A percentile compares a stretch with the other conserved stretches of the same genome.
Evolutionary conservation across 2,797 vertebrate genomes (phyloP).

Genomic region (Thunnus albacares): DNA sequence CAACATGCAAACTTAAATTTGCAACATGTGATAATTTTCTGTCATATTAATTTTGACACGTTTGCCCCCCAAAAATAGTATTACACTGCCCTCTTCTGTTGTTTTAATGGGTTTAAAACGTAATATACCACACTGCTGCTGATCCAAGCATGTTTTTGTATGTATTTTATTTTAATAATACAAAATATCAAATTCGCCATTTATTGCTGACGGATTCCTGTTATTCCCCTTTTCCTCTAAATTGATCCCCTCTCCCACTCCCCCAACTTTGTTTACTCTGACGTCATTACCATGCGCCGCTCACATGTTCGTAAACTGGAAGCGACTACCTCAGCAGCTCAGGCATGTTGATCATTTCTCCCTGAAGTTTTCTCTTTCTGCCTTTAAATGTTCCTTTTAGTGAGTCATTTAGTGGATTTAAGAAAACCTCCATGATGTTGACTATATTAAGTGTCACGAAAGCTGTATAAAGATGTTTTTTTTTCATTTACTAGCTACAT

Average conservation of each 20-base stretch:
- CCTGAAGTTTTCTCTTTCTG: not conserved
- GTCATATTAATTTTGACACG: no score
- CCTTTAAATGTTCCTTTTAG: not conserved
- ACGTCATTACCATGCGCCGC: slow-evolving; percentile 59
- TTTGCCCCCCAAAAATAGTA: no score
- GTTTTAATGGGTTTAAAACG: not conserved
- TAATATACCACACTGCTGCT: not conserved
- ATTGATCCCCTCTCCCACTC: fast-evolving
- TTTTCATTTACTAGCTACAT: not conserved
- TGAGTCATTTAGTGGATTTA: not conserved
- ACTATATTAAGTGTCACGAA: no score
- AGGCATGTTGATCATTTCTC: not conserved
- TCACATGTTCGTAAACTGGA: not conserved
- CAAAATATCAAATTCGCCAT: fast-evolving
- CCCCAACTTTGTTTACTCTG: slow-evolving; percentile 29
- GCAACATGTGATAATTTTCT: no score
- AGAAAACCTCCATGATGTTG: fast-evolving
- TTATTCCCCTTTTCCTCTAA: not conserved
- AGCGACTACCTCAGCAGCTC: not conserved
- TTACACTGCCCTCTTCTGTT: slow-evolving; percentile 25
- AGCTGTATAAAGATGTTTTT: not conserved
- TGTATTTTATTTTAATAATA: not conserved
- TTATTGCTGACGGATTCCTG: fast-evolving
- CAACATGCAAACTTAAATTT: no score
- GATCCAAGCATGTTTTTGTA: not conserved